Base-by-base conservation (phyloP, 2,888 invertebrate species). In the Diploptera punctata region DNA sequence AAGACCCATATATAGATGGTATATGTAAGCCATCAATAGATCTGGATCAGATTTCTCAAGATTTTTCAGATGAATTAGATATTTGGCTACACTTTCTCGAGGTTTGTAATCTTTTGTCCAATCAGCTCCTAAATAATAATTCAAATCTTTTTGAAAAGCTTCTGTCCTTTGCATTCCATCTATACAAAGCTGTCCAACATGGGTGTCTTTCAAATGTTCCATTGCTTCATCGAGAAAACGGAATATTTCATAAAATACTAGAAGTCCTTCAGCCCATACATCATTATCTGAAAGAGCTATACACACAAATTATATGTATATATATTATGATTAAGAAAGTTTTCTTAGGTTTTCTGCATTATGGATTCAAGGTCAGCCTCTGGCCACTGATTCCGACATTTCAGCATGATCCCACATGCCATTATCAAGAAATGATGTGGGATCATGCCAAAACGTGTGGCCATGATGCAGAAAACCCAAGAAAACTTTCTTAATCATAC, bases 241-340 rank as follows among this genome's bases (percentile, higher is more conserved):
- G 80, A 93, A 93, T 47, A 93, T 84, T 81, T 93, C 92, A 81
- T 93, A 93, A 80, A 93, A 93, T 24, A 91, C 88, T 75, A 92
- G 85, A 21, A 93, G 83, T 1, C 93, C 93, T 77, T 93, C 93
- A 0, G 91, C 91, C 93, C 93, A 93, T 0, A 93, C 91, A 38
- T 84, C 83, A 78, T 92, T 88, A 80, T 93, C 90, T 73, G 87
- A 84, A 76, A 91, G 81, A 62, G 91, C 91, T 91, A 80, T 44
- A 85, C n/a, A n/a, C n/a, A n/a, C n/a, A n/a, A n/a, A n/a, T n/a
- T n/a, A n/a, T n/a, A n/a, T n/a, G n/a, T n/a, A n/a, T n/a, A n/a
- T n/a, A n/a, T n/a, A n/a, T n/a, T n/a, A n/a, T n/a, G n/a, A n/a
- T n/a, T n/a, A n/a, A n/a, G n/a, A n/a, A n/a, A n/a, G n/a, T n/a